These are phyloP conservation scores for Apamea epomidion DNA, from an alignment of 2,888 invertebrate species.

Conservation along the genomic window DNA sequence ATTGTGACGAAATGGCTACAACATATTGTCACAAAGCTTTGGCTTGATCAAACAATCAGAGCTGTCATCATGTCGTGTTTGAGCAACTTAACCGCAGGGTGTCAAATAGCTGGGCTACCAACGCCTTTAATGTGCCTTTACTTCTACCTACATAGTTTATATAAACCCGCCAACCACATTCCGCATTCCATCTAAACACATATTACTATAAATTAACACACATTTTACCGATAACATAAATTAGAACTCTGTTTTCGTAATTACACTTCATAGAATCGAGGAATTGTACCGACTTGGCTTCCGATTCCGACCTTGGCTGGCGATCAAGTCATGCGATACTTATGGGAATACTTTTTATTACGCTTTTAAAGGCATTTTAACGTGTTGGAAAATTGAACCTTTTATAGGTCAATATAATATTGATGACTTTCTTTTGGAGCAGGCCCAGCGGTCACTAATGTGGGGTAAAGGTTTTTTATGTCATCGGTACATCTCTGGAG, in stretches of 20 bases:
- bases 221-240: constrained; percentile 46
- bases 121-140: not conserved
- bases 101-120: constrained; percentile 7
- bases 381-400: constrained; percentile 37
- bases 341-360: constrained; percentile 34
- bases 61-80: not conserved
- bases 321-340: constrained; percentile 51
- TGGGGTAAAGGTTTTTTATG: constrained; percentile 29
- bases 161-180: constrained; percentile 16
- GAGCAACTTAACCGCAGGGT: not conserved
- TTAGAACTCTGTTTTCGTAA: constrained; percentile 41
- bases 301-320: constrained; percentile 52
- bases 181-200: constrained; percentile 32
- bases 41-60: constrained; percentile 15
- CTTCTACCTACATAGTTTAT: not conserved
- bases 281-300: constrained; percentile 53
- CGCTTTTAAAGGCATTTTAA: constrained; percentile 30
- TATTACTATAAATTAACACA: constrained; percentile 49
- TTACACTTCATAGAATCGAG: constrained; percentile 42
- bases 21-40: not conserved
- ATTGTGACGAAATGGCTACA: not conserved
- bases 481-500: not conserved
- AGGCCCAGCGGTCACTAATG: constrained; percentile 18
- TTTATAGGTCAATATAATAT: constrained; percentile 37
- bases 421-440: constrained; percentile 22